Conservation (phyloP, 2,113 vertebrate species). For the Lepisosteus osseus region DNA sequence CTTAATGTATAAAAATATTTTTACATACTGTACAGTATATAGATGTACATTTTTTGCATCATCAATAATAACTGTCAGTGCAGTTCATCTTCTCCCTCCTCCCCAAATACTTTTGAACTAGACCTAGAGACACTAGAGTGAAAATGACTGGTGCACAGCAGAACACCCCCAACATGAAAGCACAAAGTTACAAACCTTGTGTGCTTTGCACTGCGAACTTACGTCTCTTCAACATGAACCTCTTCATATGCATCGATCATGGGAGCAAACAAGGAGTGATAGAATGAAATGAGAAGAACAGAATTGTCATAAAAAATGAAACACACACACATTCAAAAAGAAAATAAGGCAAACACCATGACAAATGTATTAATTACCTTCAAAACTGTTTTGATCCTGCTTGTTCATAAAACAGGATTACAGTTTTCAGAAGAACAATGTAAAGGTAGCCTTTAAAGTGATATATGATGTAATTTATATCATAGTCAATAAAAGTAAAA, state of each 20-base stretch:
- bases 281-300: slow-evolving; percentile 48
- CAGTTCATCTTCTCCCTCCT: too few species aligned
- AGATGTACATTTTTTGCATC: too few species aligned
- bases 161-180: too few species aligned
- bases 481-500: too few species aligned
- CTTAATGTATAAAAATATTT: too few species aligned
- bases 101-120: too few species aligned
- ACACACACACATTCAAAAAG: background rate
- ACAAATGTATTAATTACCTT: background rate
- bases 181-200: slow-evolving; percentile 10
- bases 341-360: background rate
- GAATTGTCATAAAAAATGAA: background rate
- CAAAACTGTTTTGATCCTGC: background rate
- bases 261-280: slow-evolving; percentile 62
- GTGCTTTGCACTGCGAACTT: slow-evolving; percentile 42
- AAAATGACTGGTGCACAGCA: too few species aligned
- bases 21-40: too few species aligned
- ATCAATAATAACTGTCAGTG: too few species aligned
- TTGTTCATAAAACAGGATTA: background rate
- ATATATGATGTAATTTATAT: too few species aligned
- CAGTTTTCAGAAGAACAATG: background rate
- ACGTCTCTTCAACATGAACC: slow-evolving; percentile 58
- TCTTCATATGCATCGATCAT: slow-evolving; percentile 62
- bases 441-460: background rate
- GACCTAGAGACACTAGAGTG: too few species aligned